Conservation (phyloP, 2,888 invertebrate genomes). For the Rhagonycha fulva region DNA sequence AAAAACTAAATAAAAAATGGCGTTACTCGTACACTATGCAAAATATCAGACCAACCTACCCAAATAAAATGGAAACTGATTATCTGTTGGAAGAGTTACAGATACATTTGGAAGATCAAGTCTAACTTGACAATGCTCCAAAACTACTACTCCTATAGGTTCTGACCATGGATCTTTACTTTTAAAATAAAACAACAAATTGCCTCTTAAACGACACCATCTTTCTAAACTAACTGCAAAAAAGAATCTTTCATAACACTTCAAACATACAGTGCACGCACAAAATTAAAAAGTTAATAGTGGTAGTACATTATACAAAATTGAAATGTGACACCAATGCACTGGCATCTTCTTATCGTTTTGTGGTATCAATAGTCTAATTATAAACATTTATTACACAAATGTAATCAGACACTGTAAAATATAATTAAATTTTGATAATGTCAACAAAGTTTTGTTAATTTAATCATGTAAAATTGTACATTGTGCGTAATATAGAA, state of each 20-base stretch:
- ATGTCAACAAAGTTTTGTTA: neutral
- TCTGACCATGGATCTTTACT: slow-evolving; percentile 87
- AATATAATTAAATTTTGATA: neutral
- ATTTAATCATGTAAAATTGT: neutral
- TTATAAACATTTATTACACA: neutral
- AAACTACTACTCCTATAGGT: slow-evolving; percentile 83
- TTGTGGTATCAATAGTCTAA: neutral
- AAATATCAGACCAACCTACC: slow-evolving; percentile 58
- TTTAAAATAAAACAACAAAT: slow-evolving; percentile 91
- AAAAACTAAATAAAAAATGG: slow-evolving; percentile 66
- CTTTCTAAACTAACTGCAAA: slow-evolving; percentile 74
- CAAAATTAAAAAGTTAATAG: neutral
- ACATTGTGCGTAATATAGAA: neutral
- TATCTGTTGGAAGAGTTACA: slow-evolving; percentile 66
- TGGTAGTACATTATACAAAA: neutral
- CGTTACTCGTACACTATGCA: neutral
- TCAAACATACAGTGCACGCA: neutral
- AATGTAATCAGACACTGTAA: neutral
- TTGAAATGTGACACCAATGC: neutral
- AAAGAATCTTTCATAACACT: slow-evolving; percentile 26
- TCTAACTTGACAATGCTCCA: slow-evolving; percentile 85
- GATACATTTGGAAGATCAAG: slow-evolving; percentile 64
- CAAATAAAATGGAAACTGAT: slow-evolving; percentile 80
- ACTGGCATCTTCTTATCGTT: neutral
- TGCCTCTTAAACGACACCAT: slow-evolving; percentile 92